Base-by-base conservation (phyloP, 1,140 invertebrate species). In the Hyles euphorbiae region DNA sequence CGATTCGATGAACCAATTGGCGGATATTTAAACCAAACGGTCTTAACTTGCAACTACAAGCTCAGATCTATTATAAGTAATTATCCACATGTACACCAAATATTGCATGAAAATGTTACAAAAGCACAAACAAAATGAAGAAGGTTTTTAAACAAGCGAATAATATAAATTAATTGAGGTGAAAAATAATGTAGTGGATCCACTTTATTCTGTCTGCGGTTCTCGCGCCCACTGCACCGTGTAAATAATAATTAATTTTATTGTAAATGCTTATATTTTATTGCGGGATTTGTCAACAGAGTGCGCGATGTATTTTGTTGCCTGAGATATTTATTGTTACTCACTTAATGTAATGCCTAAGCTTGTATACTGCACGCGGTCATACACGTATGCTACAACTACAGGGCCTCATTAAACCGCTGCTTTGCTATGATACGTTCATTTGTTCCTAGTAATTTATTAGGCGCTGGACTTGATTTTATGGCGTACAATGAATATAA, bases 181-280 rank as follows among this genome's bases (percentile, higher is more conserved):
- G 36, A 40, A 40, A 5, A 40, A 40, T 40, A 40, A 40, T 8
- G 36, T 12, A 55, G 22, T 74, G 46, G 66, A 68, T 86, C 83
- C 81, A 76, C 56, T 60, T 40, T 46, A 63, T 53, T 51, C 70
- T 61, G 43, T 56, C 78, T 45, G 67, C 45, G 61, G 62, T 65
- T 68, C 73, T 69, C 65, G 61, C 72, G 74, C 78, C 75, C 74
- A 67, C 64, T 71, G 70, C 65, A 72, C 78, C 86, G 80, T 88
- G 86, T 88, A 88, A 88, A 88, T 88, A 88, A 88, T 88, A 88
- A 88, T 88, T 88, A 88, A 88, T 88, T 87, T 88, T 88, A 88
- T 88, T 88, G 86, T 88, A 88, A 88, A 82, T 87, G 86, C 81
- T 87, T 87, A 88, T 88, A 88, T 87, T 87, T 88, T 88, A 88